phyloP scores from a whole-genome alignment of 2,113 vertebrate species.

The Mus spicilegus region DNA sequence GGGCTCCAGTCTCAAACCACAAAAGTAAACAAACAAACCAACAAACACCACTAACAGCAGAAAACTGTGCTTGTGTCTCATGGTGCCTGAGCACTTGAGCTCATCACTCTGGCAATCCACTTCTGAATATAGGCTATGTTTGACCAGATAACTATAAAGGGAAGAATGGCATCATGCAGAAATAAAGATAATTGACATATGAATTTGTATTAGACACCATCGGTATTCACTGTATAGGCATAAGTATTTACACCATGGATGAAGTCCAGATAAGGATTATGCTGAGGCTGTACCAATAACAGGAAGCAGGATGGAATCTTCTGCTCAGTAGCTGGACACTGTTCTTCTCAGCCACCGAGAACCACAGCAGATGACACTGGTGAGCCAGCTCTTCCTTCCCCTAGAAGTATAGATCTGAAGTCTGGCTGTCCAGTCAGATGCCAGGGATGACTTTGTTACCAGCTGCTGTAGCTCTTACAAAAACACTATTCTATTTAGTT shows the following conservation, averaged over 20 bases:
- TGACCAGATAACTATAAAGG: slow-evolving; percentile 35
- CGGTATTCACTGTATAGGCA: not conserved
- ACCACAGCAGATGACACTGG: not conserved
- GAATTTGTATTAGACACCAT: slow-evolving; percentile 21
- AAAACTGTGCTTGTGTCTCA: not conserved
- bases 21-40: not conserved
- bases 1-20: not conserved
- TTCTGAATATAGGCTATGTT: slow-evolving; percentile 52
- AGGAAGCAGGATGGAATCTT: slow-evolving; percentile 13
- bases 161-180: slow-evolving; percentile 38
- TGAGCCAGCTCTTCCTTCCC: not conserved
- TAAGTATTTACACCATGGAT: not conserved
- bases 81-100: not conserved
- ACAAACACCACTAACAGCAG: not conserved
- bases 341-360: not conserved
- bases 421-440: not conserved
- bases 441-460: not conserved
- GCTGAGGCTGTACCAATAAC: not conserved
- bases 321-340: slow-evolving; percentile 34
- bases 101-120: not conserved
- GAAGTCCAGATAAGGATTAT: not conserved
- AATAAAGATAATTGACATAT: slow-evolving; percentile 14
- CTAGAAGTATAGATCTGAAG: not conserved
- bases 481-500: not conserved
- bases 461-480: not conserved